Evolutionary conservation across 2,113 vertebrate genomes (phyloP), one percentile per base, ranked within the genome.

Genomic region (Lathamus discolor): DNA sequence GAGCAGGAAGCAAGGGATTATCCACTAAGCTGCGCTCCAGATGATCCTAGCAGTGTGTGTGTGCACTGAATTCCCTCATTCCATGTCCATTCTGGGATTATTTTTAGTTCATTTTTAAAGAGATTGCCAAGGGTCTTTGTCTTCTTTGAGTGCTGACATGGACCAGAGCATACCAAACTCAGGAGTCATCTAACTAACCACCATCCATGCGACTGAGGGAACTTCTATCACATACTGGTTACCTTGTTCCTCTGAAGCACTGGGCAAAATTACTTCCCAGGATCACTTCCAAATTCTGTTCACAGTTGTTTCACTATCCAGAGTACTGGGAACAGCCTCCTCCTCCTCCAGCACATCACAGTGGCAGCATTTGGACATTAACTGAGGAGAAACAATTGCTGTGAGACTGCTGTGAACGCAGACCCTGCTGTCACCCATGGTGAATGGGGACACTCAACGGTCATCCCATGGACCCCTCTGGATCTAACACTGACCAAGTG

Each of bases 401-500:
- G 16, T 18, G 54, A 83, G 64, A 22, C 28, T 35, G 51, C 27
- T 91, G 35, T 2, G 1, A 57, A 69, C 18, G 17, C n/a, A 70
- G 44, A 70, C 54, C 52, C 22, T 8, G 22, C 27, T 51, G 28
- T 8, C 52, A 43, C 23, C 44, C 46, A 17, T 1, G 0, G 23
- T 5, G 11, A 79, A 37, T 1, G 0, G 33, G 18, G 48, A 59
- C 49, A 13, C 48, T 31, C 0, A 0, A 18, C 14, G 37, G 49
- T 24, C 33, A 25, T 6, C 66, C 51, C 7, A 0, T 12, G 39
- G 27, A 49, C 17, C 23, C 29, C 63, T 29, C 55, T 14, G 17
- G 15, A 29, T 4, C 3, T 25, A 63, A 73, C 22, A 10, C 46
- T 49, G 63, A 20, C 68, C 1, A 3, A 63, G 35, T 15, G 48